phyloP scores from a whole-genome alignment of 1,140 invertebrate genomes.

The Zophobas atratus region DNA sequence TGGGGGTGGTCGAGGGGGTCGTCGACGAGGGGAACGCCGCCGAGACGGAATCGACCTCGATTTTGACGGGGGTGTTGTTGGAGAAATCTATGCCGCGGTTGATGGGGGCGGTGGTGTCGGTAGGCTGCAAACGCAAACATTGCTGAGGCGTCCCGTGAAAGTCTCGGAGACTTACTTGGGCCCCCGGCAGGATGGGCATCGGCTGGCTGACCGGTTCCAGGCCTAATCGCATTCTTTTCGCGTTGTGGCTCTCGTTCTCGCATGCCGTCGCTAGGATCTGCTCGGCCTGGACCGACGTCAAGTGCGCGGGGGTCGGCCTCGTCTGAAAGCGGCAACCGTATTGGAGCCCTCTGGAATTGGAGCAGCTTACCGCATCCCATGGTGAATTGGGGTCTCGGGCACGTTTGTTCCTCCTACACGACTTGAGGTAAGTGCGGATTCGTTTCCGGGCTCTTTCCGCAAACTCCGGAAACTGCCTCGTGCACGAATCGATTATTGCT shows the following conservation, averaged over 20 bases:
- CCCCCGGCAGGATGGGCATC: slow-evolving; percentile 77
- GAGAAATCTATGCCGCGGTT: slow-evolving; percentile 63
- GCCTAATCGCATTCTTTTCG: slow-evolving; percentile 95
- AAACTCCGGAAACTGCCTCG: slow-evolving; percentile 97
- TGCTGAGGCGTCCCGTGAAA: too few relatives aligned
- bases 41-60: slow-evolving; percentile 62
- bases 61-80: slow-evolving; percentile 60
- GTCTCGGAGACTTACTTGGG: slow-evolving; percentile 57
- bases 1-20: slow-evolving; percentile 63
- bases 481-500: slow-evolving; percentile 97
- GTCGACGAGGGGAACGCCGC: slow-evolving; percentile 63
- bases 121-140: slow-evolving; percentile 58
- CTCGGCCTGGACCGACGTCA: slow-evolving; percentile 96
- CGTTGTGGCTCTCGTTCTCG: slow-evolving; percentile 97
- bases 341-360: too few relatives aligned
- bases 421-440: slow-evolving; percentile 96
- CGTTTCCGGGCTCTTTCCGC: slow-evolving; percentile 94
- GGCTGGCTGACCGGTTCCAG: slow-evolving; percentile 94
- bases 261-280: slow-evolving; percentile 95
- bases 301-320: slow-evolving; percentile 94
- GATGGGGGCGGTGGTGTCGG: slow-evolving; percentile 64
- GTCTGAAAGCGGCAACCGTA: slow-evolving; percentile 72
- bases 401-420: slow-evolving; percentile 93
- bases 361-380: slow-evolving; percentile 78
- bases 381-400: slow-evolving; percentile 80